Percentiles rank a stretch among this genome's conserved stretches.
These are phyloP conservation scores for Mylabris phalerata DNA, from an alignment of 1,140 invertebrate species.

Conservation along the genomic window DNA sequence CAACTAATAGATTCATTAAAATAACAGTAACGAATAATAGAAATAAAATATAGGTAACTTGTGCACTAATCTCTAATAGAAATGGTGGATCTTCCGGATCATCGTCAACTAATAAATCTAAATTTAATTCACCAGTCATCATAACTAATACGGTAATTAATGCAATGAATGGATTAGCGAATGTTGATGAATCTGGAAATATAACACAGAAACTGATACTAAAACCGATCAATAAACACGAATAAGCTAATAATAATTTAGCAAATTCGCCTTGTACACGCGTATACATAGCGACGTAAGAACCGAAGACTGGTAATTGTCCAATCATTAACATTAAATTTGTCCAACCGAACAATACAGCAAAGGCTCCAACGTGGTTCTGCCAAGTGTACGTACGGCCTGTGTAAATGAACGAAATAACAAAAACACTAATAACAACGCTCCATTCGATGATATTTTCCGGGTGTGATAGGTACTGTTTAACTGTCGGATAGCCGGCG, in stretches of 20 bases:
- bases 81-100: slow-evolving; percentile 55
- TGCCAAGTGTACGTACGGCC: slow-evolving; percentile 74
- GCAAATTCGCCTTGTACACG: slow-evolving; percentile 78
- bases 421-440: slow-evolving; percentile 72
- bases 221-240: slow-evolving; percentile 75
- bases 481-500: slow-evolving; percentile 65
- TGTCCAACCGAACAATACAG: slow-evolving; percentile 76
- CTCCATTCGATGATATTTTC: slow-evolving; percentile 83
- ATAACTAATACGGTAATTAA: slow-evolving; percentile 79
- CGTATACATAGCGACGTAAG: slow-evolving; percentile 82
- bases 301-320: slow-evolving; percentile 74
- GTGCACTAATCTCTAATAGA: slow-evolving; percentile 60
- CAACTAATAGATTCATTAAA: slow-evolving; percentile 73
- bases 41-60: slow-evolving; percentile 67
- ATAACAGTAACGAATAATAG: slow-evolving; percentile 73
- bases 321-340: slow-evolving; percentile 84
- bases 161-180: slow-evolving; percentile 69
- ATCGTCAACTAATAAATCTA: slow-evolving; percentile 59
- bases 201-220: slow-evolving; percentile 81
- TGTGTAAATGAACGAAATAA: slow-evolving; percentile 70
- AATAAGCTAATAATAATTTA: slow-evolving; percentile 75
- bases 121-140: slow-evolving; percentile 82
- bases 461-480: slow-evolving; percentile 70
- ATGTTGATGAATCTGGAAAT: slow-evolving; percentile 70
- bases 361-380: slow-evolving; percentile 73